These are phyloP conservation scores for Spatulosminthurus flaviceps DNA, from an alignment of 2,888 invertebrate species.

Conservation along the genomic window DNA sequence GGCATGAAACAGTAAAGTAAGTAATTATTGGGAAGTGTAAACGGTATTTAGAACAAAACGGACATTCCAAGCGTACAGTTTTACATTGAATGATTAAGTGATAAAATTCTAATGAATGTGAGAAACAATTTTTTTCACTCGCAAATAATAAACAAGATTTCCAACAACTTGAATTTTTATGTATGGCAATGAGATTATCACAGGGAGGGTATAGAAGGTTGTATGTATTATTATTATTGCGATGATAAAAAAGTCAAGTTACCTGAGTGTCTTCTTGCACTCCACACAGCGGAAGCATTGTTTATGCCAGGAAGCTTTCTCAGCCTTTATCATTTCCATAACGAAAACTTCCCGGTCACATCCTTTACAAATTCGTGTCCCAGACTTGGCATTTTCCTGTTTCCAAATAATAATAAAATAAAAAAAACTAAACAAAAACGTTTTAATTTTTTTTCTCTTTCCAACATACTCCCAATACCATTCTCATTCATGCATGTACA, in stretches of 20 bases:
- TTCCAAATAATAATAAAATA: slow-evolving; percentile 34
- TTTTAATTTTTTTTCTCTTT: slow-evolving; percentile 8
- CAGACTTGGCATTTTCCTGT: slow-evolving; percentile 54
- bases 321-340: slow-evolving; percentile 96
- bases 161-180: background rate
- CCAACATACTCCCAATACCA: no score
- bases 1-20: background rate
- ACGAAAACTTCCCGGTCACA: slow-evolving; percentile 92
- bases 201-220: background rate
- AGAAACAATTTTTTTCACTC: background rate
- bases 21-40: slow-evolving; percentile 7
- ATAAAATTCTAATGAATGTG: slow-evolving; percentile 14
- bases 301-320: slow-evolving; percentile 89
- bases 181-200: background rate
- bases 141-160: background rate
- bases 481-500: background rate
- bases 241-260: slow-evolving; percentile 22
- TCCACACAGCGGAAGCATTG: slow-evolving; percentile 89
- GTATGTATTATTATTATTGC: no score
- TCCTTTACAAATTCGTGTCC: slow-evolving; percentile 75
- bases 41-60: slow-evolving; percentile 10
- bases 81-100: background rate
- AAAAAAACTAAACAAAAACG: background rate
- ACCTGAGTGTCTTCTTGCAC: slow-evolving; percentile 48
- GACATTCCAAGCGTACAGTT: background rate